Conservation (phyloP, 2,888 invertebrate genomes). For the Hypsopygia costalis region DNA sequence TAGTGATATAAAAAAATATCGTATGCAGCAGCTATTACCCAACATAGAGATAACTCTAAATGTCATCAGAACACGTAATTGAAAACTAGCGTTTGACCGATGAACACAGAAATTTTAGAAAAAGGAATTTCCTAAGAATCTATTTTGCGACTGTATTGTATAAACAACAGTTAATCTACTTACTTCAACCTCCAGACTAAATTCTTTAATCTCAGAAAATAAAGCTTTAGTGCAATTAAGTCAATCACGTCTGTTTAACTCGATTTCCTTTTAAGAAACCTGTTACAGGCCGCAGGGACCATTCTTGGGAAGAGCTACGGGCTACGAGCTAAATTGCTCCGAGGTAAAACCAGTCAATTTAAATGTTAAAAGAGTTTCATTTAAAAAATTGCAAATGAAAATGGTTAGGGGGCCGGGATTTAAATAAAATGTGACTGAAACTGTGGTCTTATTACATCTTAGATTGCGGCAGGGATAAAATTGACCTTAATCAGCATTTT, state of each 20-base stretch:
- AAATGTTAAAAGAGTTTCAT: conserved; percentile 67
- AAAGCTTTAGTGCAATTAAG: conserved; percentile 60
- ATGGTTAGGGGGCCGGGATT: conserved; percentile 32
- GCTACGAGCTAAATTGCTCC: conserved; percentile 49
- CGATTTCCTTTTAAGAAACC: conserved; percentile 70
- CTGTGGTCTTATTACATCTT: neutral
- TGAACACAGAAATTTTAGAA: too few relatives aligned
- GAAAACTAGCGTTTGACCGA: too few relatives aligned
- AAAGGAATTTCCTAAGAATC: too few relatives aligned
- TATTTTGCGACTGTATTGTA: too few relatives aligned
- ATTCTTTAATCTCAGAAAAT: conserved; percentile 45
- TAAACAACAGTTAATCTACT: conserved; percentile 22
- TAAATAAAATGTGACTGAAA: conserved; percentile 1
- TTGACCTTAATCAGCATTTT: too few relatives aligned
- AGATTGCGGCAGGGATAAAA: neutral
- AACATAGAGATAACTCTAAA: too few relatives aligned
- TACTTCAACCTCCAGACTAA: conserved; percentile 22
- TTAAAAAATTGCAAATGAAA: conserved; percentile 58
- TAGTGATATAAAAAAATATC: too few relatives aligned
- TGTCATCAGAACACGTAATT: too few relatives aligned
- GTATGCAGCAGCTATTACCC: too few relatives aligned
- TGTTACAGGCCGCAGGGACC: conserved; percentile 69
- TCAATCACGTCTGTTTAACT: conserved; percentile 71
- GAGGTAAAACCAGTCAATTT: conserved; percentile 69
- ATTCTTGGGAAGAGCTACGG: conserved; percentile 46